phyloP scores from a whole-genome alignment of 2,888 invertebrate species.

The Tenthredo amoena region DNA sequence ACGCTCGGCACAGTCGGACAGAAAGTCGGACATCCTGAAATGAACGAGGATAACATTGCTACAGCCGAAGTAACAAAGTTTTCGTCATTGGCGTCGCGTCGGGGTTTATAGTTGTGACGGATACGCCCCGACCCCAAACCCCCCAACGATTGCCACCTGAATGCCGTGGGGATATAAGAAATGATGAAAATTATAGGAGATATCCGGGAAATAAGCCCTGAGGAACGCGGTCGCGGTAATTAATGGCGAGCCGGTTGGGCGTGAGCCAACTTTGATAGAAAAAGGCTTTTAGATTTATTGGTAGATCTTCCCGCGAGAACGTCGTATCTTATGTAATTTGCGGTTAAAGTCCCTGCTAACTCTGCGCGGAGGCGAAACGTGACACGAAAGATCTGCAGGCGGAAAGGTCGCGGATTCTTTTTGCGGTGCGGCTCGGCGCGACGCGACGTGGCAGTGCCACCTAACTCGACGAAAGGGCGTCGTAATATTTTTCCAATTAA shows the following conservation, averaged over 20 bases:
- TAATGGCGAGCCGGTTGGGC: slow-evolving; percentile 72
- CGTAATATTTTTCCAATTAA: slow-evolving; percentile 5
- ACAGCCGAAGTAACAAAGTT: neutral
- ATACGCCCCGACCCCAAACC: neutral
- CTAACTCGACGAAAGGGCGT: neutral
- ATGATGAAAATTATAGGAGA: slow-evolving; percentile 1
- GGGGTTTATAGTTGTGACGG: neutral
- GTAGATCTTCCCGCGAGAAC: slow-evolving; percentile 51
- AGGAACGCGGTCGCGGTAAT: slow-evolving; percentile 68
- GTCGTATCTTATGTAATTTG: slow-evolving; percentile 49
- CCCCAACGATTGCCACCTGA: neutral
- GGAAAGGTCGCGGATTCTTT: neutral
- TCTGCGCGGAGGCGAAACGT: slow-evolving; percentile 4
- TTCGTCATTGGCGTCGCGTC: neutral
- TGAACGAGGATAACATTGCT: slow-evolving; percentile 45
- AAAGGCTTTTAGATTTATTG: slow-evolving; percentile 68
- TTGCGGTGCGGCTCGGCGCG: neutral
- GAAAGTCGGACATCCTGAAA: slow-evolving; percentile 92
- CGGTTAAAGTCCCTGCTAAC: slow-evolving; percentile 43
- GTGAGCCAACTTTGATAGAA: slow-evolving; percentile 66
- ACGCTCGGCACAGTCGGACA: slow-evolving; percentile 97
- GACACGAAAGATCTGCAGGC: slow-evolving; percentile 25
- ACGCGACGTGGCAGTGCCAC: neutral
- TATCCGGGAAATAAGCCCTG: slow-evolving; percentile 58
- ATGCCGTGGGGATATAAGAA: slow-evolving; percentile 18